Base-by-base conservation (phyloP, 1,140 invertebrate species). In the Halictus rubicundus region DNA sequence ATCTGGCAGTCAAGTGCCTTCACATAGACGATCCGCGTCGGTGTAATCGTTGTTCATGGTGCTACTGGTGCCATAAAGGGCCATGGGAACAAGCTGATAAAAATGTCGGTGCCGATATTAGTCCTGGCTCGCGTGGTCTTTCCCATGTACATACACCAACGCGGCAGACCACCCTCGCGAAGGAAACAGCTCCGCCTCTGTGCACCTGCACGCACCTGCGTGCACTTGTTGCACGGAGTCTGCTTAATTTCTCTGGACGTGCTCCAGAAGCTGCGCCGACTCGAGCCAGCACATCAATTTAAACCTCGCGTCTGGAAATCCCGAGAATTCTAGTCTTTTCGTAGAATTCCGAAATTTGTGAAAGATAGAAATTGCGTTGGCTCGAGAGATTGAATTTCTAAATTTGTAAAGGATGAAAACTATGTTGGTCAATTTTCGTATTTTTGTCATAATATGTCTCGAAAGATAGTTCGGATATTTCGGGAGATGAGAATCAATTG, bases 1-100 rank as follows among this genome's bases (percentile, higher is more conserved):
- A 93, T 93, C 92, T 93, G 92, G 92, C 91, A 93, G 92, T 93
- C 92, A 93, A 93, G 92, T 93, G 92, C 83, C 73, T 84, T 70
- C 77, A 85, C 85, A 87, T 89, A 87, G 83, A 87, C 85, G 86
- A 84, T 88, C 77, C 78, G 81, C 75, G 73, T 88, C 79, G 84
- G 82, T 88, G 81, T 87, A 88, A 92, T 91, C 88, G 76, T 80
- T 64, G 86, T 87, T 78, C 81, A 90, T 89, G 89, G 89, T 83
- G 89, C 89, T 92, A 92, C 90, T 88, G 90, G 86, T 88, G 85
- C 89, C 88, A 88, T 90, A 89, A 89, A 89, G 86, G 87, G 80
- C 84, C 89, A 91, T 93, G 92, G 91, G 91, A 93, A 93, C 88
- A 87, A 83, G 83, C 88, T 90, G 91, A 92, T 93, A 92, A 93